Evolutionary conservation across 2,113 vertebrate genomes (phyloP), one percentile per base, ranked within the genome.

Genomic region (Heteronetta atricapilla): DNA sequence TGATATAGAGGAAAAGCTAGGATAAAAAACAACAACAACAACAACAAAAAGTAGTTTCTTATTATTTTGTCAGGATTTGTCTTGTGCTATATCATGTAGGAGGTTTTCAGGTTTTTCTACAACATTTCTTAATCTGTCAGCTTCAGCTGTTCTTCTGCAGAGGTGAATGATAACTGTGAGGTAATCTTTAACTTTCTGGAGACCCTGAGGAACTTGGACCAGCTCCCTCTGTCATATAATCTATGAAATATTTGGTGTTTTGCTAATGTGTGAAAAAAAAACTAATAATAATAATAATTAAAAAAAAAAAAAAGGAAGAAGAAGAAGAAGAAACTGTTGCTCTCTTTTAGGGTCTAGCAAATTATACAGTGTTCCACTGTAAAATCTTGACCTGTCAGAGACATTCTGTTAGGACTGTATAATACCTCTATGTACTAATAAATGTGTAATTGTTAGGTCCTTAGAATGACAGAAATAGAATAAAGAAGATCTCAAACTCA

Each of bases 291-390:
- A 52, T 52, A 52, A 52, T 52, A 50, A 25, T 50, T 46, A 3
- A 34, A 10, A 1, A 12, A 4, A 22, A 10, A n/a, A 13, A 1
- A 1, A 5, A n/a, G n/a, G n/a, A n/a, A n/a, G n/a, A n/a, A n/a
- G n/a, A n/a, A 10, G 10, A 6, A 1, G 4, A 13, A 8, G 20
- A 6, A 23, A 29, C 21, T 64, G 3, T 7, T 69, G 17, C 17
- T 36, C 5, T 50, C 13, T 66, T 72, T 67, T 40, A 55, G 19
- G 4, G 16, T 46, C 36, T 74, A 78, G 8, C 1, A 81, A 81
- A 74, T 58, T 77, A 53, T 25, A 40, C 2, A 73, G 22, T 8
- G 42, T 44, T 56, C 4, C 3, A 46, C 5, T 72, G 46, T 44
- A 23, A 63, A 72, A 73, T 56, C 84, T 34, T 79, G 31, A 48